Evolutionary conservation across 2,113 vertebrate genomes (phyloP), one percentile per base, ranked within the genome.

Genomic region (Polypterus bichir): DNA sequence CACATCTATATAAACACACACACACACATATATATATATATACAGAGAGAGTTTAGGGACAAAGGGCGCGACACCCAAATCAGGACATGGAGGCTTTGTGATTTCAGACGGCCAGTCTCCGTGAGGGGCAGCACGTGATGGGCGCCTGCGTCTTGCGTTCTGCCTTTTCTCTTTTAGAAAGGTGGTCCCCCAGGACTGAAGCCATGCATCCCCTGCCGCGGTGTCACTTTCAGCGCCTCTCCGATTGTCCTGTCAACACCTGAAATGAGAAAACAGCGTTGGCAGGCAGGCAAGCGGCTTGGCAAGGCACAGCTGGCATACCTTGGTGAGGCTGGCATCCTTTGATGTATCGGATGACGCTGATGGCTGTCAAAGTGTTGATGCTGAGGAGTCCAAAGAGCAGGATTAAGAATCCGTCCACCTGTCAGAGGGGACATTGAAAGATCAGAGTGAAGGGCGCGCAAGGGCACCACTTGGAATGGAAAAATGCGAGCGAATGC

Each of bases 301-400:
- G 66, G 67, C 64, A 64, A 11, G 46, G n/a, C 27, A 9, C 6
- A 27, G 27, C 8, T 52, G 46, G 52, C 70, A 64, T 76, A 77
- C 73, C 72, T 65, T 67, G 51, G 46, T 74, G 72, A 60, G 70
- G 69, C 47, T 71, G 69, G 60, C 68, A 77, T 57, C 70, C 72
- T 74, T 81, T 77, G 69, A 78, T 72, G 69, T 79, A 76, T 48
- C 70, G 60, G 54, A 74, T 63, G 57, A 81, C 60, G 61, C 75
- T 80, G 69, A 80, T 75, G 64, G 69, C 72, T 46, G 74, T 76
- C 74, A 80, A 72, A n/a, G 72, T 79, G 66, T 72, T 76, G 69
- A 78, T 80, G 57, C 70, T 80, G 69, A 77, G 68, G 64, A 79
- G 68, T 49, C 73, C 69, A 60, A 79, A 82, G 64, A 81, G 68